These are phyloP conservation scores for Masticophis lateralis DNA, from an alignment of 2,797 vertebrate genomes.

Conservation along the genomic window DNA sequence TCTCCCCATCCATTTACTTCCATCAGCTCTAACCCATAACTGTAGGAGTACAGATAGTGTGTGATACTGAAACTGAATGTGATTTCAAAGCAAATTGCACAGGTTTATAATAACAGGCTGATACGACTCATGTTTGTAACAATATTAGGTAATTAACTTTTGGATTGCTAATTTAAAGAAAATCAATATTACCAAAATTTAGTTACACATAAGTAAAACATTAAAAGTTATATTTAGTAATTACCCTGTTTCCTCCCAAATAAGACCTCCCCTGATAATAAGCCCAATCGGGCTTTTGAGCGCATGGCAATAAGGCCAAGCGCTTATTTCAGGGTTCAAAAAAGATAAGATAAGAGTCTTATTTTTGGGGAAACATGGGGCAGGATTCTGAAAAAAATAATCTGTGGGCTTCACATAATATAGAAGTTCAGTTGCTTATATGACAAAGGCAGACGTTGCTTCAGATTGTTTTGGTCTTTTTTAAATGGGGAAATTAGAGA, in stretches of 20 bases:
- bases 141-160: neutral
- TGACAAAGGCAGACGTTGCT: constrained; percentile 18
- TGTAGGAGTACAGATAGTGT: neutral
- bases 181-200: neutral
- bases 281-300: no score
- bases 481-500: neutral
- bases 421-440: neutral
- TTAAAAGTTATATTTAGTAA: neutral
- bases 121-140: neutral
- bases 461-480: neutral
- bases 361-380: no score
- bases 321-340: no score
- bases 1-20: neutral
- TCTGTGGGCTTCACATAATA: neutral
- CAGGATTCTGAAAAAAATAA: neutral
- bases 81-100: neutral
- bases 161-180: neutral
- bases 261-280: no score
- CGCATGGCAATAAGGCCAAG: no score
- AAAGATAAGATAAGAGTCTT: no score
- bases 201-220: neutral
- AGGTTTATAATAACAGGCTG: neutral
- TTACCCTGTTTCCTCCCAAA: no score
- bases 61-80: neutral
- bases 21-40: neutral